Evolutionary conservation across 2,113 vertebrate species (phyloP).

Genomic region (Galeopterus variegatus): DNA sequence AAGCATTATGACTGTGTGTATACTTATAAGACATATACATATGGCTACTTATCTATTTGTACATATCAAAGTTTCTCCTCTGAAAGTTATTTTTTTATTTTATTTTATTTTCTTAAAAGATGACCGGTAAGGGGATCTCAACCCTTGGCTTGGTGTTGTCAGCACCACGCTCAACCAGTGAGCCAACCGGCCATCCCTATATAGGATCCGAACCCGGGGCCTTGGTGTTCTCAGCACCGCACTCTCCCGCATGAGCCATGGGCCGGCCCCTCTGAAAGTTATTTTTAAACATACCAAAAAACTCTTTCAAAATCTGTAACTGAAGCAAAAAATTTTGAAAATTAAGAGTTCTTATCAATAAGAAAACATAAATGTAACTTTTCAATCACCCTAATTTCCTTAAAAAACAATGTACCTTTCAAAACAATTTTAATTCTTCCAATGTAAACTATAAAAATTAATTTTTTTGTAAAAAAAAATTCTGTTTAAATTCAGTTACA

Average conservation of each 20-base stretch:
- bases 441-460: neutral
- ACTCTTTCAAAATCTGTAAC: slow-evolving; percentile 15
- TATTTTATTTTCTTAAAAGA: no score
- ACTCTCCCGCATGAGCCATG: no score
- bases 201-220: no score
- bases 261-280: neutral
- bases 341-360: neutral
- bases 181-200: no score
- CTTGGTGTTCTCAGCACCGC: no score
- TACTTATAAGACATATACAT: no score
- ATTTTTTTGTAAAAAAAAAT: neutral
- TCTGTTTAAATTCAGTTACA: neutral
- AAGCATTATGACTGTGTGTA: neutral
- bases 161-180: no score
- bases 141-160: no score
- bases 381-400: neutral
- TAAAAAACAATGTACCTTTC: neutral
- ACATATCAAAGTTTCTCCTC: neutral
- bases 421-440: slow-evolving; percentile 28
- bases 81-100: neutral
- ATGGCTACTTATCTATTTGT: neutral
- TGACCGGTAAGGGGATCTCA: no score
- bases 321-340: neutral
- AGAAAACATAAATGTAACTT: slow-evolving; percentile 35
- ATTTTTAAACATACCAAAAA: neutral